phyloP scores from a whole-genome alignment of 1,140 invertebrate genomes.

The Oncopodura yosiiana region DNA sequence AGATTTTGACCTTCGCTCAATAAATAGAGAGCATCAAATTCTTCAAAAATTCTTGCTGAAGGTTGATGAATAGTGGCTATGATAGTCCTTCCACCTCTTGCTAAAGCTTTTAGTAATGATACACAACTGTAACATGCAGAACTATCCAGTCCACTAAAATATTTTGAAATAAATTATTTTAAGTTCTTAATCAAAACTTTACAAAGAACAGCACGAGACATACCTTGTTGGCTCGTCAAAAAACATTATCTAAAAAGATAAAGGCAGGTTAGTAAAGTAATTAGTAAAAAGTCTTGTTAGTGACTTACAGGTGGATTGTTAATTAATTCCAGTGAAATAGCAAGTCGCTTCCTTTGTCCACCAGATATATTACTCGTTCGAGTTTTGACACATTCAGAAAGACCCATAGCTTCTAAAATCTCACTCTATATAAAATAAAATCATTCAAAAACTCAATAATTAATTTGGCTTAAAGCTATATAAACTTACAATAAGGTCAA shows the following conservation, averaged over 20 bases:
- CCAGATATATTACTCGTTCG: constrained; percentile 71
- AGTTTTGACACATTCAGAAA: constrained; percentile 69
- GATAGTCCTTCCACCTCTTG: constrained; percentile 78
- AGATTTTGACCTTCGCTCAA: constrained; percentile 84
- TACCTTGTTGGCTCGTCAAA: constrained; percentile 95
- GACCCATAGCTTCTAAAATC: constrained; percentile 75
- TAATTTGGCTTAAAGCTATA: no score
- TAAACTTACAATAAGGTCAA: constrained; percentile 47
- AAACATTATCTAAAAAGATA: no score
- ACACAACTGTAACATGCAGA: constrained; percentile 35
- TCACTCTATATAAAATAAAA: constrained; percentile 51
- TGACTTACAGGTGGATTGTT: constrained; percentile 92
- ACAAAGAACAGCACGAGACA: no score
- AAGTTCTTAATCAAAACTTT: no score
- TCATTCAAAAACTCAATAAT: neutral
- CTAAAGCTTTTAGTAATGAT: constrained; percentile 59
- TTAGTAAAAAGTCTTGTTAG: no score
- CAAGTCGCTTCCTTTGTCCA: constrained; percentile 82
- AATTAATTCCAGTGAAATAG: constrained; percentile 85
- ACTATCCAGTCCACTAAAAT: constrained; percentile 40
- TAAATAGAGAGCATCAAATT: constrained; percentile 87
- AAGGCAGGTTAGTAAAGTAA: no score
- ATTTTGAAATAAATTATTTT: no score
- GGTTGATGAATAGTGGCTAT: constrained; percentile 97
- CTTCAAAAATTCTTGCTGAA: constrained; percentile 86